These are phyloP conservation scores for Odontesthes bonariensis DNA, from an alignment of 2,113 vertebrate genomes.

Conservation along the genomic window DNA sequence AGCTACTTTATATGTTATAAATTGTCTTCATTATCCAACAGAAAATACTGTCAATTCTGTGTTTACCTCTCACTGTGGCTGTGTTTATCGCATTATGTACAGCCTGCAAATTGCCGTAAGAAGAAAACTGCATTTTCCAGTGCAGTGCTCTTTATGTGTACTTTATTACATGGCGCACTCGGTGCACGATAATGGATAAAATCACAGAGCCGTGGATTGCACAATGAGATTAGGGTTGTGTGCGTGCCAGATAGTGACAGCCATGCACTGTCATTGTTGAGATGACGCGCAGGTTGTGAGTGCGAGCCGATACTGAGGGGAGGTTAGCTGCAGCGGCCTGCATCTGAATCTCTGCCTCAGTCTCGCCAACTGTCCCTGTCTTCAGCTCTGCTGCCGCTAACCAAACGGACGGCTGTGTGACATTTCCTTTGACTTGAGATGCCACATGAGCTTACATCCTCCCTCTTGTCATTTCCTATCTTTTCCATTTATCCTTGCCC, in stretches of 20 bases:
- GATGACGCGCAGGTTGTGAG: conserved; percentile 30
- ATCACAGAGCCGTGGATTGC: conserved; percentile 10
- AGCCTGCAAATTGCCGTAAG: no score
- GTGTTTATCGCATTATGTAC: neutral
- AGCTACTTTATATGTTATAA: neutral
- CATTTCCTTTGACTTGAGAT: conserved; percentile 45
- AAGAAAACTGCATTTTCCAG: neutral
- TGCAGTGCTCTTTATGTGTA: conserved; percentile 16
- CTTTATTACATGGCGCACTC: conserved; percentile 18
- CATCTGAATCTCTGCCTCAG: neutral
- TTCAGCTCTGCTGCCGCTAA: conserved; percentile 9
- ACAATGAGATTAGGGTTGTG: conserved; percentile 17
- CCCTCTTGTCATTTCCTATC: conserved; percentile 49
- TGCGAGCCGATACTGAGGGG: neutral
- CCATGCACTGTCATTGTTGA: conserved; percentile 23
- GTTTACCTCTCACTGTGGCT: neutral
- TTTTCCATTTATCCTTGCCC: conserved; percentile 30
- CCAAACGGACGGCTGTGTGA: conserved; percentile 29
- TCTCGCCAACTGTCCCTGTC: neutral
- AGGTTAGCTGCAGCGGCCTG: no score
- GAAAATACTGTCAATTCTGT: neutral
- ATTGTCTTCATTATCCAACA: neutral
- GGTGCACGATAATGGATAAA: conserved; percentile 41
- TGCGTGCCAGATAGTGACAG: no score
- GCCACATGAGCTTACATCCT: conserved; percentile 40